Conservation (phyloP, 1,140 invertebrate species). For the Scaptomyza graminum region DNA sequence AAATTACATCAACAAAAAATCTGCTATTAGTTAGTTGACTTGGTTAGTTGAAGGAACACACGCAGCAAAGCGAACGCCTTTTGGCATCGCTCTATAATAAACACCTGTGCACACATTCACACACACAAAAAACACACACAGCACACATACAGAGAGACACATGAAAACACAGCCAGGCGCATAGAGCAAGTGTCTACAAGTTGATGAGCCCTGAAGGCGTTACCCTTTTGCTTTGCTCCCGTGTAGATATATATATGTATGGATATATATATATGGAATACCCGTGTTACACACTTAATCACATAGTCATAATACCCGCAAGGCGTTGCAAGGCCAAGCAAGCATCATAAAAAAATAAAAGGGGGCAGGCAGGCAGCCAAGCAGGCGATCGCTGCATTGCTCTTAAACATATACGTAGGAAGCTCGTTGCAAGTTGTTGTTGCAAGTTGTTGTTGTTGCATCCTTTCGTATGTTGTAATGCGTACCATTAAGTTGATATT, state of each 20-base stretch:
- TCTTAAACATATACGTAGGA: slow-evolving; percentile 4
- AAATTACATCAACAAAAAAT: neutral
- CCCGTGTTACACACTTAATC: slow-evolving; percentile 46
- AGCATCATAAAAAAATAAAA: slow-evolving; percentile 28
- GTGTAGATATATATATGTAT: neutral
- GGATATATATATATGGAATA: slow-evolving; percentile 1
- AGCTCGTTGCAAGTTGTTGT: slow-evolving; percentile 14
- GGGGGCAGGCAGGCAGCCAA: slow-evolving; percentile 12
- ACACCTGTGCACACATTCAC: slow-evolving; percentile 18
- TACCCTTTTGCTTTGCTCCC: slow-evolving; percentile 9
- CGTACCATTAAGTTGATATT: slow-evolving; percentile 53
- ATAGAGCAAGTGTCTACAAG: slow-evolving; percentile 19
- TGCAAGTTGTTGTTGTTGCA: slow-evolving; percentile 12
- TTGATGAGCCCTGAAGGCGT: slow-evolving; percentile 27
- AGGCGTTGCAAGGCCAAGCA: slow-evolving; percentile 34
- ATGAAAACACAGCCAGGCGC: too few species aligned
- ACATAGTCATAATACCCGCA: slow-evolving; percentile 48
- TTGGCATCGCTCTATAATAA: slow-evolving; percentile 15
- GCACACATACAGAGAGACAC: neutral
- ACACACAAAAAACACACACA: neutral
- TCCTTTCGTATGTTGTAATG: slow-evolving; percentile 40
- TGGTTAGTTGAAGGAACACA: neutral
- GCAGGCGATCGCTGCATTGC: slow-evolving; percentile 20
- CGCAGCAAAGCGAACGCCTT: neutral
- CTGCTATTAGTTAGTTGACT: neutral